phyloP scores from a whole-genome alignment of 2,888 invertebrate genomes.

The Agriopis marginaria region DNA sequence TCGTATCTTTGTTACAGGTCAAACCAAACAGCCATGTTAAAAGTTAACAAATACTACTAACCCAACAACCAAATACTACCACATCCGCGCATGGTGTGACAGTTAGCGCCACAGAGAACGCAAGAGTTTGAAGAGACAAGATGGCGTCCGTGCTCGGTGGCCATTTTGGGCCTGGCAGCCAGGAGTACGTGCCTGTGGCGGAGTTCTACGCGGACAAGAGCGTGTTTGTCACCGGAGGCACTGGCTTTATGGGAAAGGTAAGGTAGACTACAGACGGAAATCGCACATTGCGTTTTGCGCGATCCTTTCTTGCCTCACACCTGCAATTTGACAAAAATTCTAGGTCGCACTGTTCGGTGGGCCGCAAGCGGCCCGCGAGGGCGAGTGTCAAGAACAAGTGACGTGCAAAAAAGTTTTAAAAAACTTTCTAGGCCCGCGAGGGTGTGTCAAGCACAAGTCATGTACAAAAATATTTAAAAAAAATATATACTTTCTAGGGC shows the following conservation, averaged over 20 bases:
- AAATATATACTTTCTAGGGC: too few species aligned
- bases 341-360: too few species aligned
- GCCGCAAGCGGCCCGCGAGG: too few species aligned
- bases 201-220: constrained; percentile 91
- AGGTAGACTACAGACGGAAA: constrained; percentile 30
- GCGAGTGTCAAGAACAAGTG: too few species aligned
- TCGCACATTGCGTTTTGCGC: background rate
- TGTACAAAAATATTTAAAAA: too few species aligned
- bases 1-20: constrained; percentile 59
- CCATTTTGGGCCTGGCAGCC: constrained; percentile 62
- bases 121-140: constrained; percentile 41
- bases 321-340: too few species aligned
- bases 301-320: too few species aligned
- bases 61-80: constrained; percentile 5
- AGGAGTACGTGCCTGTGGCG: constrained; percentile 84
- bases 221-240: constrained; percentile 93
- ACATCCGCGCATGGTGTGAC: constrained; percentile 19
- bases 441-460: too few species aligned
- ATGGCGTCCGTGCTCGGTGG: constrained; percentile 79
- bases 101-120: constrained; percentile 11
- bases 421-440: too few species aligned
- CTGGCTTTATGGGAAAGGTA: constrained; percentile 96
- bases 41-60: constrained; percentile 26
- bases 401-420: too few species aligned
- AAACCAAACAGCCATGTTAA: constrained; percentile 58